Evolutionary conservation across 2,113 vertebrate genomes (phyloP).

Genomic region (Ariopsis seemanni): DNA sequence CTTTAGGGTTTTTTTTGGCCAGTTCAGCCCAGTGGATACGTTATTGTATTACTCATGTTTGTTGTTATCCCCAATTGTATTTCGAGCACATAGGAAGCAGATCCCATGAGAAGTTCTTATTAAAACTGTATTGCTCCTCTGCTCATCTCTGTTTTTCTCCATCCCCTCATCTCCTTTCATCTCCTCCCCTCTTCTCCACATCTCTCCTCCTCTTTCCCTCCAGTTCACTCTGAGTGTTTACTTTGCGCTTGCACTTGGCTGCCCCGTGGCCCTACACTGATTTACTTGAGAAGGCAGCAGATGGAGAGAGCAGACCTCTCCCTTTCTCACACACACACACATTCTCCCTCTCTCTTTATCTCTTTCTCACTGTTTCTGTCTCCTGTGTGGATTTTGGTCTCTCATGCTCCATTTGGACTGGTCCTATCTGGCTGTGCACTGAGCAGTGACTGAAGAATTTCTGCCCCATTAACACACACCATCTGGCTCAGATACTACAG

Average conservation of each 20-base stretch:
- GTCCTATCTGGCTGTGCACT: conserved; percentile 23
- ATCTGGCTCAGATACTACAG: conserved; percentile 26
- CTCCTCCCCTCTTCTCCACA: conserved; percentile 10
- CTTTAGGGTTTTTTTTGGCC: not conserved
- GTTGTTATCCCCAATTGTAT: conserved; percentile 3
- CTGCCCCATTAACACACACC: conserved; percentile 2
- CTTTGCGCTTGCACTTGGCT: conserved; percentile 49
- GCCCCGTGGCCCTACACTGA: conserved; percentile 13
- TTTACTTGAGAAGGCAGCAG: conserved; percentile 50
- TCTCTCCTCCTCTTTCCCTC: conserved; percentile 26
- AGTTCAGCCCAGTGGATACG: no score
- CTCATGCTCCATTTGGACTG: conserved; percentile 27
- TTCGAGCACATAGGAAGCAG: not conserved
- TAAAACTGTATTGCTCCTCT: not conserved
- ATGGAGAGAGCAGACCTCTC: conserved; percentile 55
- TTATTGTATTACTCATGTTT: not conserved
- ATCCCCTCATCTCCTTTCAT: not conserved
- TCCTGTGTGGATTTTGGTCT: conserved; percentile 21
- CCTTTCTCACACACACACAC: conserved; percentile 6
- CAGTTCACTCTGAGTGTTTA: conserved; percentile 43
- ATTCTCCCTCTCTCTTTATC: conserved; percentile 12
- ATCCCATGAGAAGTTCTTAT: not conserved
- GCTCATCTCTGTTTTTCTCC: not conserved
- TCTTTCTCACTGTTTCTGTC: conserved; percentile 30
- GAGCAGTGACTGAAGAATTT: conserved; percentile 36